phyloP scores from a whole-genome alignment of 2,113 vertebrate genomes.

The Scomber colias region DNA sequence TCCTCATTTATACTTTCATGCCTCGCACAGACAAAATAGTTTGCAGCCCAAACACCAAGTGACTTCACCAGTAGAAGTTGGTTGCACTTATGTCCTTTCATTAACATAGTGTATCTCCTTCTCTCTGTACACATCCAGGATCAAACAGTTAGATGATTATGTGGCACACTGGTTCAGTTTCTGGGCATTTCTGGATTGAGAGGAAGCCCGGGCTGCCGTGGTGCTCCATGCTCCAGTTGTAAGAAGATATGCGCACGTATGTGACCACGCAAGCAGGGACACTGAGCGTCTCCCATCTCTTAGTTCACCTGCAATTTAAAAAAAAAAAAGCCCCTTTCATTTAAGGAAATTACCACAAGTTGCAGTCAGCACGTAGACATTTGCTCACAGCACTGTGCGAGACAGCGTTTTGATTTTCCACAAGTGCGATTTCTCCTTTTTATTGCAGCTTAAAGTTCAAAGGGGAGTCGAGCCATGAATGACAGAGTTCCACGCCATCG shows the following conservation, averaged over 20 bases:
- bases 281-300: not conserved
- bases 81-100: not conserved
- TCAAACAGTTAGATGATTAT: conserved; percentile 10
- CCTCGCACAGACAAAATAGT: no score
- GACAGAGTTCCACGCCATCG: conserved; percentile 57
- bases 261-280: conserved; percentile 7
- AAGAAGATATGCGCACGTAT: conserved; percentile 34
- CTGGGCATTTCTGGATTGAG: conserved; percentile 43
- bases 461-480: conserved; percentile 64
- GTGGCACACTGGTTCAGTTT: conserved; percentile 47
- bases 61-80: not conserved
- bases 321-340: conserved; percentile 28
- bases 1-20: no score
- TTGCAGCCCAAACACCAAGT: no score
- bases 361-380: conserved; percentile 6
- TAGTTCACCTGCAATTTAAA: conserved; percentile 40
- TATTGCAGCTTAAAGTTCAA: conserved; percentile 60
- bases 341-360: conserved; percentile 27
- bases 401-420: conserved; percentile 37
- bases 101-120: conserved; percentile 20
- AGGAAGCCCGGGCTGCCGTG: conserved; percentile 50
- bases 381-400: conserved; percentile 20
- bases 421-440: conserved; percentile 46
- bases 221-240: conserved; percentile 24
- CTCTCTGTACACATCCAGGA: conserved; percentile 22